Percentiles rank a stretch among this genome's conserved stretches.
These are phyloP conservation scores for Prolemur simus DNA, from an alignment of 2,113 vertebrate species.

Conservation along the genomic window DNA sequence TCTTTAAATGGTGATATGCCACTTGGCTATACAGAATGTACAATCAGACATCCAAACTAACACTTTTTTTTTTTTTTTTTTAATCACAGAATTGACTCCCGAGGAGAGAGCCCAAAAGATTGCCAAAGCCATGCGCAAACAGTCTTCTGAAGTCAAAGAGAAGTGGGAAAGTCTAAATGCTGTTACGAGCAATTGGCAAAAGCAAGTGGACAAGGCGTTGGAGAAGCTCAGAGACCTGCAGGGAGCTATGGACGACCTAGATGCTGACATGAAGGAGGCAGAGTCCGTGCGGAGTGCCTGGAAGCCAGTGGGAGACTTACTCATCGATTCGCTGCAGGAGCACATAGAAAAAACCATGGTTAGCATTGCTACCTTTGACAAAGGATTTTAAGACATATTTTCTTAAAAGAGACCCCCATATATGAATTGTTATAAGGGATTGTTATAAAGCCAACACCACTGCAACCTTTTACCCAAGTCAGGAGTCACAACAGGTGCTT, in stretches of 20 bases:
- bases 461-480: not conserved
- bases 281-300: constrained; percentile 90
- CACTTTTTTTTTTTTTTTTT: not conserved
- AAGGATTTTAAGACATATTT: not conserved
- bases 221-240: constrained; percentile 95
- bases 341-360: constrained; percentile 94
- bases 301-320: constrained; percentile 95
- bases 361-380: constrained; percentile 68
- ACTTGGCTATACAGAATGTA: not conserved
- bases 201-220: constrained; percentile 92
- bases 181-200: constrained; percentile 91
- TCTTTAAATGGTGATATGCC: not conserved
- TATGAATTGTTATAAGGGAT: not conserved
- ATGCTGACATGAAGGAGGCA: constrained; percentile 90
- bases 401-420: not conserved
- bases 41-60: not conserved
- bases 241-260: constrained; percentile 95
- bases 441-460: not conserved
- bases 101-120: constrained; percentile 95
- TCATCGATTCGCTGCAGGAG: constrained; percentile 95
- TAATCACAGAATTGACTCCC: constrained; percentile 89
- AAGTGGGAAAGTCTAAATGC: constrained; percentile 94
- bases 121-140: constrained; percentile 96
- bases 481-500: not conserved
- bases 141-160: constrained; percentile 94